These are phyloP conservation scores for Protosalanx chinensis DNA, from an alignment of 2,797 vertebrate genomes.

Conservation along the genomic window DNA sequence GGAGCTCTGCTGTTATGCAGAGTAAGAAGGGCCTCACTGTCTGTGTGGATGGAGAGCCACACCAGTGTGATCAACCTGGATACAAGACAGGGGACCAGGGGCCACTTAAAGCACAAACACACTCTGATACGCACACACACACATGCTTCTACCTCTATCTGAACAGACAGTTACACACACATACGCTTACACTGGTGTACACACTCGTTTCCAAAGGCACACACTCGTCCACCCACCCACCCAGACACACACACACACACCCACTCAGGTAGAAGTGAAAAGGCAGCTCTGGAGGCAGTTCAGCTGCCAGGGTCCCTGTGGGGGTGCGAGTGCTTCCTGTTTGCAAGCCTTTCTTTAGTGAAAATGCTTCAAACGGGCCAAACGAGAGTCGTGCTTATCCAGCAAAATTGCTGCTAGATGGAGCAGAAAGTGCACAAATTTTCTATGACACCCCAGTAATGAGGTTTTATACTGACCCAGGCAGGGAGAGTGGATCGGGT, in stretches of 20 bases:
- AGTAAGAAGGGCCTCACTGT: conserved; percentile 28
- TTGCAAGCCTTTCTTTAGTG: conserved; percentile 64
- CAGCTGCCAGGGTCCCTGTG: conserved; percentile 42
- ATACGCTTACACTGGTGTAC: too few species aligned
- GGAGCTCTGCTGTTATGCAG: conserved; percentile 28
- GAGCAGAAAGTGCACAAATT: conserved; percentile 86
- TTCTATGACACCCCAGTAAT: conserved; percentile 84
- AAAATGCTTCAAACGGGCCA: conserved; percentile 71
- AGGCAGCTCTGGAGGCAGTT: conserved; percentile 51
- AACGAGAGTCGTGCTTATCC: conserved; percentile 83
- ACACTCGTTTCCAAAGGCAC: too few species aligned
- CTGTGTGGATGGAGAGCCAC: conserved; percentile 5
- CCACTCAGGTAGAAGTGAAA: conserved; percentile 45
- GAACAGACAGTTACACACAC: background rate
- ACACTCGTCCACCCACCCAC: background rate
- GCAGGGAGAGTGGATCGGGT: conserved; percentile 65
- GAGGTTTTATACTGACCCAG: conserved; percentile 85
- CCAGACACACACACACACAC: background rate
- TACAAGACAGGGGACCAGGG: too few species aligned
- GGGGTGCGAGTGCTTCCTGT: conserved; percentile 60
- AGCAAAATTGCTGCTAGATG: conserved; percentile 85
- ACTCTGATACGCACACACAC: background rate
- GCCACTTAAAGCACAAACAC: too few species aligned
- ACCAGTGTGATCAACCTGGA: conserved; percentile 25
- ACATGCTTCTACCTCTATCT: conserved; percentile 3